Base-by-base conservation (phyloP, 1,140 invertebrate genomes). In the Paralvinella palmiformis region DNA sequence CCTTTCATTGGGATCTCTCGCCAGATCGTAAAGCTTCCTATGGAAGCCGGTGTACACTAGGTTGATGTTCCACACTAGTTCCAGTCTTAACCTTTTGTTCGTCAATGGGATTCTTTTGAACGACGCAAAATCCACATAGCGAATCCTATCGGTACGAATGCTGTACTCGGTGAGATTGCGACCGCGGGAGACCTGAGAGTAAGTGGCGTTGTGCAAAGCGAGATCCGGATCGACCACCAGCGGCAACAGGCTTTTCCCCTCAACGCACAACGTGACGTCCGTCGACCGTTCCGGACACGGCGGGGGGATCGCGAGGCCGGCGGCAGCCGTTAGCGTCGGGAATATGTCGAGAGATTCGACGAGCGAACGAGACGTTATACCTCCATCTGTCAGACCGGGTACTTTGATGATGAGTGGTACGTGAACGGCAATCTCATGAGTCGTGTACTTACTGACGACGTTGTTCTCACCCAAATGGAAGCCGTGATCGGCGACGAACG, bases 401-500 rank as follows among this genome's bases (percentile, higher is more conserved):
- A 57, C 55, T 13, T 31, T n/a, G 55, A 57, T 5, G 17, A 57
- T 57, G 20, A 57, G 27, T 4, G 55, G 55, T 4, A 31, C 55
- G 6, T 31, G 24, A 7, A n/a, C 32, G 10, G 55, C 10, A 4
- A 57, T 15, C 31, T 57, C 55, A 29, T 27, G 32, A 17, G 20
- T 57, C 32, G 55, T 57, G 32, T 35, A n/a, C 55, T 57, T 57
- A 20, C 55, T 31, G 20, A n/a, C 22, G 31, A 68, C 61, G 24
- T 35, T 35, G 27, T 68, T 63, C 52, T 71, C 70, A 3, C 68
- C 68, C 10, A 69, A 56, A 36, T 66, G 64, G 60, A 63, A 71
- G 2, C 68, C 70, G 55, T 69, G 70, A 45, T 71, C 68, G 3
- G 66, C 66, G 5, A 62, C 36, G 37, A 71, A 66, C 5, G 68